Base-by-base conservation (phyloP, 1,140 invertebrate species). In the Drosophila ficusphila region DNA sequence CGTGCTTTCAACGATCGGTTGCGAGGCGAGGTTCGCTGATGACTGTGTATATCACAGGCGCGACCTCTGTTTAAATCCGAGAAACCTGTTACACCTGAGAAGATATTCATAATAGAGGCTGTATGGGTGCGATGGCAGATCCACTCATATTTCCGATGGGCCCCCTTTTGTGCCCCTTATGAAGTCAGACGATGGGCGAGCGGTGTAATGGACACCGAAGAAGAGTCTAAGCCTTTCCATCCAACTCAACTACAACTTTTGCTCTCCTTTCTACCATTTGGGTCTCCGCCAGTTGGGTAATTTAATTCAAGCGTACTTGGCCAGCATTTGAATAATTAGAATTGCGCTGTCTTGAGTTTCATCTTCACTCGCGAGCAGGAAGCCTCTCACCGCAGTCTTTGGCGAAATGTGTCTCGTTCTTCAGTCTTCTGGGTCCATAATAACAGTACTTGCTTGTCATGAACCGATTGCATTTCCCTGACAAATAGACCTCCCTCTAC, bases 31-130 rank as follows among this genome's bases (percentile, higher is more conserved):
- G 39, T 58, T 39, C 77, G 67, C 31, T 61, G 69, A 62, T 60
- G 74, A 88, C 82, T 88, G 82, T 67, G 38, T 67, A 58, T 29
- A 31, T 18, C 29, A 60, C 36, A 71, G 57, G 49, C 53, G 39
- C 51, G 56, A 68, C 60, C 60, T 54, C 74, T 56, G 82, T 61
- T 88, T 88, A 88, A 88, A 88, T 88, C 82, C 68, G 69, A 68
- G 77, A 88, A 88, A 88, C 82, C 82, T 88, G 82, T 88, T 88
- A 88, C 82, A 88, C 83, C 69, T 88, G 82, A 88, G 82, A 81
- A 78, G 78, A 75, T 88, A 71, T 88, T 75, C 75, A 88, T 79
- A 88, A 88, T 88, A 75, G 82, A 57, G 54, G 8, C 23, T 53
- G 51, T 54, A 33, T 39, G 16, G 38, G 42, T 52, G 34, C 44